Evolutionary conservation across 64 coral and sea anemone species (phyloP).

Genomic region (Dendrophyllia cribrosa): DNA sequence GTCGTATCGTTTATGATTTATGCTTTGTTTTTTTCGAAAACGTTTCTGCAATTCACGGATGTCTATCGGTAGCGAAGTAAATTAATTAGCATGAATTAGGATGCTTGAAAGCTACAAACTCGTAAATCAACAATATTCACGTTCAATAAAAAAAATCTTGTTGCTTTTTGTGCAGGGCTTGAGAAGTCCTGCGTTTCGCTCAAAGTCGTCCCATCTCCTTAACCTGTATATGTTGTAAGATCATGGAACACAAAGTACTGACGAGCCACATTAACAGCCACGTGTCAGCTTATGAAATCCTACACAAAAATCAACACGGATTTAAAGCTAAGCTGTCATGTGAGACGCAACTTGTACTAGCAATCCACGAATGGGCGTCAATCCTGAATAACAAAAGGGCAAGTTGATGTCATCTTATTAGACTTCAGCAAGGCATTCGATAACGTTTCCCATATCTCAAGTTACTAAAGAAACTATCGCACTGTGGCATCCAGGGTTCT

Average conservation of each 20-base stretch:
- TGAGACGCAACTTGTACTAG: conserved; percentile 38
- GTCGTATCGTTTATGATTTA: too few species aligned
- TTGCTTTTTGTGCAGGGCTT: too few species aligned
- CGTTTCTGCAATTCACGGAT: too few species aligned
- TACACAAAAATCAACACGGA: conserved; percentile 23
- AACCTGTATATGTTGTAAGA: background rate
- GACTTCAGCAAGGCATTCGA: conserved; percentile 41
- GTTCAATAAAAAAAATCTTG: too few species aligned
- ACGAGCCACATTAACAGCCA: conserved; percentile 16
- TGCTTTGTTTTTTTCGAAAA: too few species aligned
- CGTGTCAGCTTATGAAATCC: conserved; percentile 22
- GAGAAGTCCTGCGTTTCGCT: too few species aligned
- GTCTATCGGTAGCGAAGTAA: too few species aligned
- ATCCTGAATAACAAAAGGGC: conserved; percentile 22
- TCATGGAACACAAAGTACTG: background rate
- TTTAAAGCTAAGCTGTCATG: conserved; percentile 31
- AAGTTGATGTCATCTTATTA: conserved; percentile 25
- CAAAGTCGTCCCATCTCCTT: too few species aligned
- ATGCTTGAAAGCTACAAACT: too few species aligned
- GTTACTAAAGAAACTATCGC: conserved; percentile 18
- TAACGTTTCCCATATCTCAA: conserved; percentile 22
- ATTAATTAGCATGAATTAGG: too few species aligned
- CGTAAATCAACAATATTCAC: too few species aligned
- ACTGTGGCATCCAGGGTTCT: conserved; percentile 20
- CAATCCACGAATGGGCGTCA: conserved; percentile 20